Conservation (phyloP, 2,888 invertebrate species). For the Notodonta ziczac region DNA sequence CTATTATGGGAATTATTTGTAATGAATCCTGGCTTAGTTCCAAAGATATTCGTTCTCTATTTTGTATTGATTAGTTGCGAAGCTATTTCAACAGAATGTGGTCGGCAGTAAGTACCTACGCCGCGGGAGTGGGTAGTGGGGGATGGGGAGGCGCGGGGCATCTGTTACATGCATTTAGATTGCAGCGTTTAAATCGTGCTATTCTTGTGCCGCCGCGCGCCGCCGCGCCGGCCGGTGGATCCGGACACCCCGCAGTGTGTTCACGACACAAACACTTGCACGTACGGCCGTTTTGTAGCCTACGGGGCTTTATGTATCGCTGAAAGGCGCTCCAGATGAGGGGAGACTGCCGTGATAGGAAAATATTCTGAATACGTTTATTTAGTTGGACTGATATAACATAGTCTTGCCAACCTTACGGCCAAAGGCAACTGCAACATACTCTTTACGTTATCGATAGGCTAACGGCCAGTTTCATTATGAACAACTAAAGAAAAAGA, state of each 20-base stretch:
- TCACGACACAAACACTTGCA: not conserved
- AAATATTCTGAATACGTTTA: not conserved
- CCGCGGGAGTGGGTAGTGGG: not conserved
- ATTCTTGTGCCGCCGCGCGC: constrained; percentile 13
- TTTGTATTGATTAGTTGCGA: not conserved
- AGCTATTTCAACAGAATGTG: not conserved
- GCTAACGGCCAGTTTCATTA: too few relatives aligned
- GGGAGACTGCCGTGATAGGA: not conserved
- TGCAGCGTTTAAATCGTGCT: constrained; percentile 30
- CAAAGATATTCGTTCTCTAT: not conserved
- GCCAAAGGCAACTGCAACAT: too few relatives aligned
- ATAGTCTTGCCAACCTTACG: too few relatives aligned
- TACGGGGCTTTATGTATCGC: not conserved
- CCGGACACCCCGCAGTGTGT: not conserved
- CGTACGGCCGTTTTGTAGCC: not conserved
- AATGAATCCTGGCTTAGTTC: not conserved
- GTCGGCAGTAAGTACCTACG: not conserved
- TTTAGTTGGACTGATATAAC: too few relatives aligned
- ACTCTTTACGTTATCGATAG: too few relatives aligned
- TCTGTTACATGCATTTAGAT: constrained; percentile 34
- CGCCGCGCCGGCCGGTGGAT: not conserved
- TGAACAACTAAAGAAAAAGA: too few relatives aligned
- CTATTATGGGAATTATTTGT: not conserved
- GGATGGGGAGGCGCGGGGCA: not conserved
- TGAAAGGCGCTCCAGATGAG: constrained; percentile 1